Evolutionary conservation across 2,888 invertebrate genomes (phyloP), one percentile per base, ranked within the genome.

Genomic region (Tachina lurida): DNA sequence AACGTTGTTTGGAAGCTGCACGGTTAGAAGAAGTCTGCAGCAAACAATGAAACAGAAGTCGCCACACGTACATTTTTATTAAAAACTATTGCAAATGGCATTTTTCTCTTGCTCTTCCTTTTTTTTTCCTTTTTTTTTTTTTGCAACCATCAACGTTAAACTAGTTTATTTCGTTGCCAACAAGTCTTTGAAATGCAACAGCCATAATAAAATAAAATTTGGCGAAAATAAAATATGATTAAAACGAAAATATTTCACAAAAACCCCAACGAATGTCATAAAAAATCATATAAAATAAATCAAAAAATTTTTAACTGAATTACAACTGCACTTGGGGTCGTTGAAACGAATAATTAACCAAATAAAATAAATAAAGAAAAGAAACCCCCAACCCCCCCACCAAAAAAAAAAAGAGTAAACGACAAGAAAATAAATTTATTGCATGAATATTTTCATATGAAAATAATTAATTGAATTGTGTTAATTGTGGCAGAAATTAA

Each of bases 221-320:
- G 9, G 41, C 4, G 5, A 13, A 7, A n/a, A 3, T 17, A 71
- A 71, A 71, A 1, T 31, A 31, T 31, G 31, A 31, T 31, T 31
- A 31, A 31, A 31, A 31, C 2, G 31, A 31, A 31, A 31, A 31
- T 31, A 7, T 31, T 31, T 0, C 1, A 49, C 49, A 49, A 43
- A 60, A 73, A 22, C 39, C 73, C 39, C 60, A 60, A 60, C 17
- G 31, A 47, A 60, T 60, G 73, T 73, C 60, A 73, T 49, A 73
- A 73, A 62, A 41, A 62, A 60, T 60, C 19, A 49, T 73, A 31
- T 41, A 39, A 60, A 73, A 31, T 31, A 31, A 31, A 5, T 31
- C 31, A 31, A 31, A 31, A 31, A 31, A 31, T 31, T 31, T 7
- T 31, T 31, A 31, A 31, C 31, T 31, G 7, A 31, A 73, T 73